Conservation (phyloP, 2,113 vertebrate species). For the Ascaphus truei region DNA sequence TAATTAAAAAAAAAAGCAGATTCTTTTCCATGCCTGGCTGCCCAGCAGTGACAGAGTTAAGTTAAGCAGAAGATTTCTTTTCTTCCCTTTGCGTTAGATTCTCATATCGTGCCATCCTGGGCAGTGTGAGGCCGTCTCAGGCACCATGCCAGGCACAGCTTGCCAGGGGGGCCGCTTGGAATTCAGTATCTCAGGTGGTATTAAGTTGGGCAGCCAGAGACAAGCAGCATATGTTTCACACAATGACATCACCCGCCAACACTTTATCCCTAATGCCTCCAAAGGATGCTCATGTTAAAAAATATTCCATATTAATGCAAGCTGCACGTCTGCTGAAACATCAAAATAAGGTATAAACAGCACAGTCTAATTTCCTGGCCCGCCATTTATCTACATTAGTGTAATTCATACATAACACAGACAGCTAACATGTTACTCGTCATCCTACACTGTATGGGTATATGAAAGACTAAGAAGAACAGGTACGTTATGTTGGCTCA, state of each 20-base stretch:
- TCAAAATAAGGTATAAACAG: not conserved
- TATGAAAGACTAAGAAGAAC: too few relatives aligned
- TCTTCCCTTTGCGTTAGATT: not conserved
- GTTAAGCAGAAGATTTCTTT: too few relatives aligned
- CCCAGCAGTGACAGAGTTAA: too few relatives aligned
- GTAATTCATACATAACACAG: not conserved
- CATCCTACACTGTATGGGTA: too few relatives aligned
- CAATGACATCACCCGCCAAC: constrained; percentile 24
- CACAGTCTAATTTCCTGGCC: too few relatives aligned
- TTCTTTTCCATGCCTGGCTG: too few relatives aligned
- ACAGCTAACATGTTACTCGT: too few relatives aligned
- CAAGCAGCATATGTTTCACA: constrained; percentile 18
- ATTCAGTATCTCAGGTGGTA: constrained; percentile 5
- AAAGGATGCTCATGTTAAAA: not conserved
- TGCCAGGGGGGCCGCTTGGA: constrained; percentile 12
- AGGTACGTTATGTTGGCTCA: not conserved
- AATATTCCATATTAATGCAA: not conserved
- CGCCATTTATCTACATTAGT: not conserved
- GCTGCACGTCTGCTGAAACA: not conserved
- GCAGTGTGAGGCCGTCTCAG: constrained; percentile 6
- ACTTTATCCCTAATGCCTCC: not conserved
- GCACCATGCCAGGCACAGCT: constrained; percentile 15
- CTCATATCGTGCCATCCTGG: not conserved
- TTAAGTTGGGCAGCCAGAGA: constrained; percentile 9
- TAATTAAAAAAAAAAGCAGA: too few relatives aligned